phyloP scores from a whole-genome alignment of 2,888 invertebrate species.

The Andricus curvator region DNA sequence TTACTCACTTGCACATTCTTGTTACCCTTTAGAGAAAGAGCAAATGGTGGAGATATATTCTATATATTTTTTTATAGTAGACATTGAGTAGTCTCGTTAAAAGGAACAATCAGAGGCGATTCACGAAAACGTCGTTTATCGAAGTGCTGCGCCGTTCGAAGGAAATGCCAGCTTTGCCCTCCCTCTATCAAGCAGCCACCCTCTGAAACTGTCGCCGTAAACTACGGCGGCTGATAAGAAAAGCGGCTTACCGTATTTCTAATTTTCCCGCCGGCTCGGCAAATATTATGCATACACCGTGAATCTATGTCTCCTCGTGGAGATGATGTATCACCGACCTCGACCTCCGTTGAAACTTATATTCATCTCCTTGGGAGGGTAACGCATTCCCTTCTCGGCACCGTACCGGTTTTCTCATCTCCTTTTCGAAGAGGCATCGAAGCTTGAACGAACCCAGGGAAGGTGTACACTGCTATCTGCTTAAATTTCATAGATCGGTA shows the following conservation, averaged over 20 bases:
- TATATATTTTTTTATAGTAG: slow-evolving; percentile 8
- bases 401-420: slow-evolving; percentile 46
- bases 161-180: slow-evolving; percentile 47
- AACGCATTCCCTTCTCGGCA: slow-evolving; percentile 41
- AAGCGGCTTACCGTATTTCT: slow-evolving; percentile 76
- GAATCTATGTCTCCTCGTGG: slow-evolving; percentile 69
- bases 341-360: slow-evolving; percentile 71
- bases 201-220: slow-evolving; percentile 54
- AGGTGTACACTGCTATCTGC: slow-evolving; percentile 54
- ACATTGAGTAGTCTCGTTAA: slow-evolving; percentile 3
- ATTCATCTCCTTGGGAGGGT: slow-evolving; percentile 47
- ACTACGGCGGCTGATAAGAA: slow-evolving; percentile 72
- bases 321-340: slow-evolving; percentile 73
- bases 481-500: slow-evolving; percentile 63
- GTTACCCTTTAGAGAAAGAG: not conserved
- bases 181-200: slow-evolving; percentile 34
- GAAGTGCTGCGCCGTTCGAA: slow-evolving; percentile 44
- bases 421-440: slow-evolving; percentile 54
- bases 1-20: not conserved
- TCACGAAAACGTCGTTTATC: slow-evolving; percentile 42
- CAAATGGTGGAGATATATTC: not conserved
- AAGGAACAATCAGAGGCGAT: slow-evolving; percentile 1
- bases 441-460: slow-evolving; percentile 56
- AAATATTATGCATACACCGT: slow-evolving; percentile 76
- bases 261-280: slow-evolving; percentile 75